phyloP scores from a whole-genome alignment of 2,888 invertebrate genomes.

The Mimumesa dahlbomi region DNA sequence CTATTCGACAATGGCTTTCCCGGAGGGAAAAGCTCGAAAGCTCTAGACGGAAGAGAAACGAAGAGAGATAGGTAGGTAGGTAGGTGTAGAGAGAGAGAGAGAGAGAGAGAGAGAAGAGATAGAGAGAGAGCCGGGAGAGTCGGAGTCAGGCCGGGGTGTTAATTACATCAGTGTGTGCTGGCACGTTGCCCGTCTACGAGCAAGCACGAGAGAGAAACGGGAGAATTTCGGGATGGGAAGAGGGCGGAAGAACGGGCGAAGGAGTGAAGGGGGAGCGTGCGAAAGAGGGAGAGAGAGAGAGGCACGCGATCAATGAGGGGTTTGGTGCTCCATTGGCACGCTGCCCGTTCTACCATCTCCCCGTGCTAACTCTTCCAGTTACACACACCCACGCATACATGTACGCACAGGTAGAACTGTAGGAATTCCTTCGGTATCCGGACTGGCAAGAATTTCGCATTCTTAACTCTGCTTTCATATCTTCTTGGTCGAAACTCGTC shows the following conservation, averaged over 20 bases:
- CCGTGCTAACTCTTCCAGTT: conserved; percentile 33
- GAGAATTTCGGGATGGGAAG: conserved; percentile 10
- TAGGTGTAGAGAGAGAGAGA: background rate
- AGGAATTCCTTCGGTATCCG: conserved; percentile 53
- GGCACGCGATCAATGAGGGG: conserved; percentile 64
- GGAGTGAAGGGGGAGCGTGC: conserved; percentile 24
- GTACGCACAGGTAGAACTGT: too few relatives aligned
- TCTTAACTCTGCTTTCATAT: conserved; percentile 40
- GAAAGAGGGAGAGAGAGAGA: conserved; percentile 30
- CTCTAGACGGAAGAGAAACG: conserved; percentile 3
- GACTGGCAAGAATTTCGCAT: conserved; percentile 51
- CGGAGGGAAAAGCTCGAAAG: too few relatives aligned
- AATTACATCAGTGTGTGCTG: conserved; percentile 75
- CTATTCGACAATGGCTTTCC: too few relatives aligned
- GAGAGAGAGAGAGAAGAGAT: background rate
- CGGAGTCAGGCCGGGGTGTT: conserved; percentile 66
- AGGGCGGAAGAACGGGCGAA: conserved; percentile 9
- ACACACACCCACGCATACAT: too few relatives aligned
- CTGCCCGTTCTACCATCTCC: conserved; percentile 53
- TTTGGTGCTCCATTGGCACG: conserved; percentile 64
- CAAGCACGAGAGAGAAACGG: conserved; percentile 20
- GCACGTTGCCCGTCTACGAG: conserved; percentile 66
- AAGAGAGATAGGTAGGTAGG: too few relatives aligned
- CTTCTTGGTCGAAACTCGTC: conserved; percentile 21
- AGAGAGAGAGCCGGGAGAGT: conserved; percentile 19